Evolutionary conservation across 2,888 invertebrate species (phyloP).

Genomic region (Timema podura): DNA sequence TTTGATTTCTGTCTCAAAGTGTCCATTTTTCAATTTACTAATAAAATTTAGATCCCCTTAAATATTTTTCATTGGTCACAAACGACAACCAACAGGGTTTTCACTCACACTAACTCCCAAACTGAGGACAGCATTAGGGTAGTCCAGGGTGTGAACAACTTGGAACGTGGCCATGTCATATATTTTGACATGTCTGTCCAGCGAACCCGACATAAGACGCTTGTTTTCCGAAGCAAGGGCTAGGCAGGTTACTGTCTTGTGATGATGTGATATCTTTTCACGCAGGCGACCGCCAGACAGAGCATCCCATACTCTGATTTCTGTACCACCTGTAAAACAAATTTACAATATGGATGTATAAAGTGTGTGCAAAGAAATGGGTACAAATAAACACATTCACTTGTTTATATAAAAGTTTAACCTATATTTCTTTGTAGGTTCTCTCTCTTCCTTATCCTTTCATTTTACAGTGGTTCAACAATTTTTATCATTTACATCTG

Average conservation of each 20-base stretch:
- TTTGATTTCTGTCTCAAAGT: neutral
- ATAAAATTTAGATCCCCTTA: too few relatives aligned
- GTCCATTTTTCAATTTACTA: too few relatives aligned
- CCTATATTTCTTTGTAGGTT: too few relatives aligned
- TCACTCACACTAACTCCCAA: conserved; percentile 62
- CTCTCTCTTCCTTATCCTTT: too few relatives aligned
- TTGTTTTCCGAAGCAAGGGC: conserved; percentile 76
- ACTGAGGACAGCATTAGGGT: conserved; percentile 86
- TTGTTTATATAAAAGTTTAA: too few relatives aligned
- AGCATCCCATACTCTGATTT: conserved; percentile 91
- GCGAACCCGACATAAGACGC: conserved; percentile 80
- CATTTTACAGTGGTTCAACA: too few relatives aligned
- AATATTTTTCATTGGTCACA: neutral
- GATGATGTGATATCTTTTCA: conserved; percentile 83
- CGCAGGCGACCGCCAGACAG: conserved; percentile 81
- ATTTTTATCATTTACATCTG: too few relatives aligned
- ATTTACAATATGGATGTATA: neutral
- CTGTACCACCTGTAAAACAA: conserved; percentile 63
- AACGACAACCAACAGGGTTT: neutral
- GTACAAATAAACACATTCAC: too few relatives aligned
- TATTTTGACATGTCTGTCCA: conserved; percentile 91
- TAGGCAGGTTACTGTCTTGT: conserved; percentile 90
- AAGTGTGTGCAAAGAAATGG: too few relatives aligned
- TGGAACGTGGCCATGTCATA: conserved; percentile 84
- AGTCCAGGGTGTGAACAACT: conserved; percentile 83